Evolutionary conservation across 2,888 invertebrate genomes (phyloP).

Genomic region (Caenorhabditis parvicauda): DNA sequence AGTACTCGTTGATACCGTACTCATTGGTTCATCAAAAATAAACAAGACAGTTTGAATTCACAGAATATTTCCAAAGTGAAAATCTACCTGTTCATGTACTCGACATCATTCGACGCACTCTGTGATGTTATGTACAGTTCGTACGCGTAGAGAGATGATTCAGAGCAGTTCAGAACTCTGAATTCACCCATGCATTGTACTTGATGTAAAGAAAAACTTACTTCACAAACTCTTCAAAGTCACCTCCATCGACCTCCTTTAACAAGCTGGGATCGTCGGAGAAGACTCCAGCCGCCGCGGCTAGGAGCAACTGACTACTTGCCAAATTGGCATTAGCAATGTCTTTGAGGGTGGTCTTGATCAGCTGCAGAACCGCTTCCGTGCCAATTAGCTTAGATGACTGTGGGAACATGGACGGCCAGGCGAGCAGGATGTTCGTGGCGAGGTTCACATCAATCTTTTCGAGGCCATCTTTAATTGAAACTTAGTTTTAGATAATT

Average conservation of each 20-base stretch:
- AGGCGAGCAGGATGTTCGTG: slow-evolving; percentile 23
- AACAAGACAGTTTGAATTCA: too few relatives aligned
- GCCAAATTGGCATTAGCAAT: not conserved
- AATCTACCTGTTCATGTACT: slow-evolving; percentile 14
- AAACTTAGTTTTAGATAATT: too few relatives aligned
- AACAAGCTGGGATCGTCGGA: slow-evolving; percentile 7
- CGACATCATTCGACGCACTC: slow-evolving; percentile 12
- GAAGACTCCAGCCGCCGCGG: slow-evolving; percentile 14
- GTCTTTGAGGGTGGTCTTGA: slow-evolving; percentile 2
- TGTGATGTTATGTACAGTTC: slow-evolving; percentile 17
- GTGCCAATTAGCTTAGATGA: slow-evolving; percentile 20
- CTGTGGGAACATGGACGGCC: slow-evolving; percentile 35
- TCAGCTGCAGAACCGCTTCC: slow-evolving; percentile 10
- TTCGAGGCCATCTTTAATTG: too few relatives aligned
- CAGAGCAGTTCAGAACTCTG: slow-evolving; percentile 16
- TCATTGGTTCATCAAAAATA: too few relatives aligned
- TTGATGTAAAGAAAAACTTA: not conserved
- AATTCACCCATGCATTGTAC: not conserved
- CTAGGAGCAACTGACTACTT: slow-evolving; percentile 14
- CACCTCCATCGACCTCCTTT: slow-evolving; percentile 9
- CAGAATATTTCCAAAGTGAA: too few relatives aligned
- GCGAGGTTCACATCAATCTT: too few relatives aligned
- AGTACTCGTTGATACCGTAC: too few relatives aligned
- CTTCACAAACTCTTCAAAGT: slow-evolving; percentile 16
- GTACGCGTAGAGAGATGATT: slow-evolving; percentile 24